Evolutionary conservation across 2,888 invertebrate genomes (phyloP), one percentile per base, ranked within the genome.

Genomic region (Argyra leucocephala): DNA sequence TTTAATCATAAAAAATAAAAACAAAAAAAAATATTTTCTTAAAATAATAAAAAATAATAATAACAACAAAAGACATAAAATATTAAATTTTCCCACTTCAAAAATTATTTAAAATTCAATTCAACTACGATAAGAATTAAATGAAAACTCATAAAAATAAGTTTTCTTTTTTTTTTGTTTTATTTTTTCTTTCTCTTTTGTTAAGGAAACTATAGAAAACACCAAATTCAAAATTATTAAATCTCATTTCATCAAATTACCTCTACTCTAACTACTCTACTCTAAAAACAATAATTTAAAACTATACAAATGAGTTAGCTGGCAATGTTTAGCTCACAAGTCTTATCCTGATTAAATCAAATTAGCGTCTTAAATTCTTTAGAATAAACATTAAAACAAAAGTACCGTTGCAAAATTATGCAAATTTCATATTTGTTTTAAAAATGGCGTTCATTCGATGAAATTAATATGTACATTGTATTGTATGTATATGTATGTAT

Each of bases 311-410:
- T 48, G 9, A 48, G 48, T n/a, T 48, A 48, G 15, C 15, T 48
- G 10, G 31, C 31, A 31, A n/a, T n/a, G n/a, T n/a, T n/a, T 31
- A n/a, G 10, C 31, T 18, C 7, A 48, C 48, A 48, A 48, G 9
- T n/a, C 18, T 48, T 9, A 48, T 48, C 18, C n/a, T 48, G 48
- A 48, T 48, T 48, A 48, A 48, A 48, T 48, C 48, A 48, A 48
- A 48, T 48, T 48, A 48, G 48, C 48, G 18, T 48, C 48, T 48
- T 48, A 12, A 48, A 48, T 48, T 48, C 48, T n/a, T 48, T 48
- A 18, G 48, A 48, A 48, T 48, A 48, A 48, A 48, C 48, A 48
- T 18, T 6, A 48, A 48, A 48, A 48, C 12, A 18, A 48, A 48
- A 48, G 18, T 5, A 48, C n/a, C 10, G 5, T 31, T 31, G 31